These are phyloP conservation scores for Gymnothorax javanicus DNA, from an alignment of 2,797 vertebrate genomes.

Conservation along the genomic window DNA sequence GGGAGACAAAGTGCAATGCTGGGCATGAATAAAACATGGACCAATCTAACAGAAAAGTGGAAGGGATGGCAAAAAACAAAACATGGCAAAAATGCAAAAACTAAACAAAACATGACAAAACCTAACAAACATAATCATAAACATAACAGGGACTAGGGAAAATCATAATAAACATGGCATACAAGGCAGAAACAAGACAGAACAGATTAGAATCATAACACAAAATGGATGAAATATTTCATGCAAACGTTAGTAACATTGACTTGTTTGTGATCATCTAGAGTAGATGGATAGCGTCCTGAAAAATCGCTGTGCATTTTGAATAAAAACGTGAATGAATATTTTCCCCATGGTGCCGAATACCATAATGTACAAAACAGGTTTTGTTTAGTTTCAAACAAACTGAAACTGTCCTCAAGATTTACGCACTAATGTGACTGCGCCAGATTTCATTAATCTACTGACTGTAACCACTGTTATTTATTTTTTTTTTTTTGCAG, in stretches of 20 bases:
- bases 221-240: neutral
- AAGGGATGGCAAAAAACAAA: too few relatives aligned
- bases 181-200: too few relatives aligned
- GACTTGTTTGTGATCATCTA: neutral
- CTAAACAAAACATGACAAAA: too few relatives aligned
- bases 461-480: neutral
- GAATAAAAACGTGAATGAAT: neutral
- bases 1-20: too few relatives aligned
- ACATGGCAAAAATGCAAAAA: too few relatives aligned
- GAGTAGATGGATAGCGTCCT: neutral
- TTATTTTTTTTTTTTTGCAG: neutral
- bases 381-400: neutral
- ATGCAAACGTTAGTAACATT: neutral
- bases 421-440: neutral
- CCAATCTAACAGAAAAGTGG: too few relatives aligned
- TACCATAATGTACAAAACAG: neutral
- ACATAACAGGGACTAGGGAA: too few relatives aligned
- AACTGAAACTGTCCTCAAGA: neutral
- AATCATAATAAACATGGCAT: too few relatives aligned
- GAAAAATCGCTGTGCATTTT: neutral
- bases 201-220: too few relatives aligned
- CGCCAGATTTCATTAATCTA: neutral
- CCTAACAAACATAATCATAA: too few relatives aligned
- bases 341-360: neutral
- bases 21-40: too few relatives aligned